Evolutionary conservation across 2,888 invertebrate genomes (phyloP).

Genomic region (Rhopalosiphum nymphaeae): DNA sequence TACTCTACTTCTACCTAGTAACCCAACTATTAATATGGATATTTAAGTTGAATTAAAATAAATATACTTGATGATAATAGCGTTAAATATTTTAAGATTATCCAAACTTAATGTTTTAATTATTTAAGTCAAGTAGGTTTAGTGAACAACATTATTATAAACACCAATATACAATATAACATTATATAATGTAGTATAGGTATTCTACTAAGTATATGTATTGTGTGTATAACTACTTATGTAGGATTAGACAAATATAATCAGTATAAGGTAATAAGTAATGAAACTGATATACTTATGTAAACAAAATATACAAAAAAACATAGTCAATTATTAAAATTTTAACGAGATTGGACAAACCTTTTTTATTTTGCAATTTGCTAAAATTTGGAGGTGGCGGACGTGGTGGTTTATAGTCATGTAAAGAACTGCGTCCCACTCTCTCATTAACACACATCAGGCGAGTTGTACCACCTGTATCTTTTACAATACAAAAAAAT

Average conservation of each 20-base stretch:
- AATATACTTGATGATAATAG: neutral
- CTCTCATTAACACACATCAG: constrained; percentile 61
- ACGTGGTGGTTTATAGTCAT: constrained; percentile 66
- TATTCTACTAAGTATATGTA: neutral
- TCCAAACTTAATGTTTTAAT: neutral
- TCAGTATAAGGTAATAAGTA: neutral
- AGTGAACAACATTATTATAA: neutral
- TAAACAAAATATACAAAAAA: neutral
- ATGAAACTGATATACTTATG: neutral
- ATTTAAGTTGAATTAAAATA: neutral
- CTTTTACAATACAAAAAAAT: constrained; percentile 39
- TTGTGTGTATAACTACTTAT: neutral
- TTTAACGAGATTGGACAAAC: constrained; percentile 48
- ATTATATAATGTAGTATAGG: no score
- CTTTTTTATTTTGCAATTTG: constrained; percentile 66
- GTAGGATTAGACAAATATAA: neutral
- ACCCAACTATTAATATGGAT: neutral
- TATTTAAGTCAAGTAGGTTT: neutral
- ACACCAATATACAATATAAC: neutral
- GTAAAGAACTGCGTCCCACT: constrained; percentile 58
- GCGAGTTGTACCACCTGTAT: constrained; percentile 28
- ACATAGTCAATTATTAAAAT: constrained; percentile 41
- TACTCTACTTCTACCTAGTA: neutral
- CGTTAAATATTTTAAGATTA: neutral
- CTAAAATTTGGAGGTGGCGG: constrained; percentile 67